phyloP scores from a whole-genome alignment of 2,888 invertebrate species.

The Watsonalla binaria region DNA sequence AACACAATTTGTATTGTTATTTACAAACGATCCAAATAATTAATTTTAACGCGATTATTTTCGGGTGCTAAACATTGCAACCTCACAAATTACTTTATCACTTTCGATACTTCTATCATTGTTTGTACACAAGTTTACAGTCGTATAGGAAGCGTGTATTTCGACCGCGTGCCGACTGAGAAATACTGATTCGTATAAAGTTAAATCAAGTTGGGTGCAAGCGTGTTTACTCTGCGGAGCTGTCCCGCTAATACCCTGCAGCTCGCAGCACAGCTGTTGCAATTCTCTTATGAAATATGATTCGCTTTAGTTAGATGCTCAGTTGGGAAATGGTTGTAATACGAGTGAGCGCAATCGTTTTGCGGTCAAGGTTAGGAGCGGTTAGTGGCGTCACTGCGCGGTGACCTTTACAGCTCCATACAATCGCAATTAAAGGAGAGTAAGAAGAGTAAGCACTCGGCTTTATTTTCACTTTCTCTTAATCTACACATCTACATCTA shows the following conservation, averaged over 20 bases:
- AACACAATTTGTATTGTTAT: too few species aligned
- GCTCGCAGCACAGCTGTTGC: slow-evolving; percentile 36
- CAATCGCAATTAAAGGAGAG: slow-evolving; percentile 8
- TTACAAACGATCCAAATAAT: too few species aligned
- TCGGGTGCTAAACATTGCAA: too few species aligned
- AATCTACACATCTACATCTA: too few species aligned
- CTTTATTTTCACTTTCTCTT: too few species aligned
- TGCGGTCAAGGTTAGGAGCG: slow-evolving; percentile 61
- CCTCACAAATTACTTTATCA: background rate
- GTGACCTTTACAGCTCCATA: slow-evolving; percentile 47
- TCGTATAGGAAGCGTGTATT: slow-evolving; percentile 33
- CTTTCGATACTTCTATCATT: background rate
- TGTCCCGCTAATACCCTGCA: slow-evolving; percentile 26
- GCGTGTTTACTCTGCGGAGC: slow-evolving; percentile 16
- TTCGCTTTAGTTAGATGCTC: slow-evolving; percentile 65
- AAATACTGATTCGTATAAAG: slow-evolving; percentile 17
- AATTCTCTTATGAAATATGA: slow-evolving; percentile 68
- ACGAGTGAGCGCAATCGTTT: slow-evolving; percentile 64
- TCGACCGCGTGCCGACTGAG: slow-evolving; percentile 28
- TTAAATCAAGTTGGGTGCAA: slow-evolving; percentile 22
- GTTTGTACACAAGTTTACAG: slow-evolving; percentile 5
- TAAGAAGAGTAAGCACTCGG: background rate
- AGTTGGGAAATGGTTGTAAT: slow-evolving; percentile 62
- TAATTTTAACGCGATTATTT: too few species aligned
- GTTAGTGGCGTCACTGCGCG: slow-evolving; percentile 26